Percentiles rank a stretch among this genome's conserved stretches.
Conservation (phyloP, 2,797 vertebrate genomes). For the Crax fasciolata region DNA sequence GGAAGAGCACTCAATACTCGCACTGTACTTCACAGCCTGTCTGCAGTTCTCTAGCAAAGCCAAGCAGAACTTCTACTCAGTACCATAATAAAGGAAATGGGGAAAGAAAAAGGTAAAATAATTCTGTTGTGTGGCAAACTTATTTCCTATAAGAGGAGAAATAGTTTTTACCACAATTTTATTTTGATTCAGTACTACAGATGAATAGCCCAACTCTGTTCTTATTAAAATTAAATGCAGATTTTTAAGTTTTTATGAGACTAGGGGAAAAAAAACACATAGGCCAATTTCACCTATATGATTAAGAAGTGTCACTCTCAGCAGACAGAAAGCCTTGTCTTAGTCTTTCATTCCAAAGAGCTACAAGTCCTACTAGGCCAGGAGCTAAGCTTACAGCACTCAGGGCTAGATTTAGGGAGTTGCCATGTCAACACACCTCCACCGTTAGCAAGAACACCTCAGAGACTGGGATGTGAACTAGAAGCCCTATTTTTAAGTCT, state of each 20-base stretch:
- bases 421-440: constrained; percentile 77
- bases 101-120: neutral
- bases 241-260: neutral
- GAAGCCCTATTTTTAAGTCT: constrained; percentile 74
- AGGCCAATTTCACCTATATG: neutral
- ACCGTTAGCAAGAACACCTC: constrained; percentile 71
- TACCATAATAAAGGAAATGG: neutral
- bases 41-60: neutral
- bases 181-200: neutral
- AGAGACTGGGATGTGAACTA: constrained; percentile 74
- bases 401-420: constrained; percentile 71
- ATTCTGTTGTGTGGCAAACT: neutral
- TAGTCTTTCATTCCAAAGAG: neutral
- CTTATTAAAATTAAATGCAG: neutral
- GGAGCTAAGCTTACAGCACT: constrained; percentile 45
- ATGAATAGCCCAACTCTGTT: neutral
- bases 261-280: neutral
- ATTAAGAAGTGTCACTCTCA: neutral
- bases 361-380: constrained; percentile 44
- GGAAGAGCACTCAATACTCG: constrained; percentile 6
- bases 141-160: neutral
- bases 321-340: neutral
- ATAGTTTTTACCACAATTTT: neutral
- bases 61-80: neutral
- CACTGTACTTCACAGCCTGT: neutral